Conservation (phyloP, 2,113 vertebrate species). For the Syrrhaptes paradoxus region DNA sequence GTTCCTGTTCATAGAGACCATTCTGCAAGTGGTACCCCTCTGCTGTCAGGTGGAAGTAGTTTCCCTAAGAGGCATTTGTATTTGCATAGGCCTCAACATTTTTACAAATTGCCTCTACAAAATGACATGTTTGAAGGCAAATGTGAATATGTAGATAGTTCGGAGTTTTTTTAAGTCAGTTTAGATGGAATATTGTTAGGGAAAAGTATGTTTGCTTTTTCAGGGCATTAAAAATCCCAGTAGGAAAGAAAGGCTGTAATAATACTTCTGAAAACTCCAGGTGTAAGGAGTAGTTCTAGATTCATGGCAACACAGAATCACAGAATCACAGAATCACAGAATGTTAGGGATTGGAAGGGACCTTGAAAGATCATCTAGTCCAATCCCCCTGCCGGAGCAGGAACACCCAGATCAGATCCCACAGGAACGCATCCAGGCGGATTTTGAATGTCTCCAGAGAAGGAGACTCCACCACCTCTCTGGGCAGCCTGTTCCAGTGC, state of each 20-base stretch:
- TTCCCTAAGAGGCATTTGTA: not conserved
- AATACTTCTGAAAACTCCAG: not conserved
- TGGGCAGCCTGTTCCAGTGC: too few species aligned
- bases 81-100: not conserved
- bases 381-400: too few species aligned
- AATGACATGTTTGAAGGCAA: not conserved
- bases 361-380: too few species aligned
- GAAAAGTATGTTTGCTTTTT: not conserved
- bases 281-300: not conserved
- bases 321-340: too few species aligned
- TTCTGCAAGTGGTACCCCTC: not conserved
- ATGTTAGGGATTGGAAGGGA: too few species aligned
- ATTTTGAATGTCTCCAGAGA: too few species aligned
- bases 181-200: not conserved
- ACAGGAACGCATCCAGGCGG: too few species aligned
- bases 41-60: not conserved
- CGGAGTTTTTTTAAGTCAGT: not conserved
- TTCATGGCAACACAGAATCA: not conserved
- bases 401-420: too few species aligned
- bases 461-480: too few species aligned
- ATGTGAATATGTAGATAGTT: not conserved
- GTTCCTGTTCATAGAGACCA: not conserved
- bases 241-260: not conserved
- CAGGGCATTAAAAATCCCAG: not conserved
- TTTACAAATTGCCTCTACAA: not conserved